phyloP scores from a whole-genome alignment of 2,888 invertebrate genomes.

The Caradrina kadenii region DNA sequence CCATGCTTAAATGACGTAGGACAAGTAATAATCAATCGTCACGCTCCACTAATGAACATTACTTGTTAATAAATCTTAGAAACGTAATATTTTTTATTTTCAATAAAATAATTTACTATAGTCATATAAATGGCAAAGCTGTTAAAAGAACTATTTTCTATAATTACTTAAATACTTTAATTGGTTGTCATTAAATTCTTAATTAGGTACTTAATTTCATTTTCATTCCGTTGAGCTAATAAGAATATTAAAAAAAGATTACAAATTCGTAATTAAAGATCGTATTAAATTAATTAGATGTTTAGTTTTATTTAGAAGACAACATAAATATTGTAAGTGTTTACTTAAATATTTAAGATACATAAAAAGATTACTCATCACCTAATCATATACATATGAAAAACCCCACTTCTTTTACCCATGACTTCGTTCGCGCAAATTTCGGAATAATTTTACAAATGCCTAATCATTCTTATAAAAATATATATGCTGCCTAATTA shows the following conservation, averaged over 20 bases:
- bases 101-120: slow-evolving; percentile 4
- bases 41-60: neutral
- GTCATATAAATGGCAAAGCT: neutral
- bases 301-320: slow-evolving; percentile 32
- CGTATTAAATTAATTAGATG: slow-evolving; percentile 13
- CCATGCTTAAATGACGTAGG: too few relatives aligned
- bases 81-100: neutral
- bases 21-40: neutral
- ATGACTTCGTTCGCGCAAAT: too few relatives aligned
- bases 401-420: too few relatives aligned
- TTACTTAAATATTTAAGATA: slow-evolving; percentile 10
- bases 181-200: slow-evolving; percentile 12
- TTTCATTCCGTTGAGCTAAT: neutral
- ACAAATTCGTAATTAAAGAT: slow-evolving; percentile 9
- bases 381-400: slow-evolving; percentile 13
- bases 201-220: neutral
- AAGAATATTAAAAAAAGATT: slow-evolving; percentile 8
- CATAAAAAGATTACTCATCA: slow-evolving; percentile 19
- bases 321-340: neutral
- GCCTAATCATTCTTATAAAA: too few relatives aligned
- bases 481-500: too few relatives aligned
- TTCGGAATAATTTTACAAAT: too few relatives aligned
- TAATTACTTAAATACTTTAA: slow-evolving; percentile 3
- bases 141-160: neutral
- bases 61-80: neutral